A percentile compares a stretch with the other conserved stretches of the same genome.
These are phyloP conservation scores for Rhagoletis zephyria DNA, from an alignment of 1,140 invertebrate species.

Conservation along the genomic window DNA sequence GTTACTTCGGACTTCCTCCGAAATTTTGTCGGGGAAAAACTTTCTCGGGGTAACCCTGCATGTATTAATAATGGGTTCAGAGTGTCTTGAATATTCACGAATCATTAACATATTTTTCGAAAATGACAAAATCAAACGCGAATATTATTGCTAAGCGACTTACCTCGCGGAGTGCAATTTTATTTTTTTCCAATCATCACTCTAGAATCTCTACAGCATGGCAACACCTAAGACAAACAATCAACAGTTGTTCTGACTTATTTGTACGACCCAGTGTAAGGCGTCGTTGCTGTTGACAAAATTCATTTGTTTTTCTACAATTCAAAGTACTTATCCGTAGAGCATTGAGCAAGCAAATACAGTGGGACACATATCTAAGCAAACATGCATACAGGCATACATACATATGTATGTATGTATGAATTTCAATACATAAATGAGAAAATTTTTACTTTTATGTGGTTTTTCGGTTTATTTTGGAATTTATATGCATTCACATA, in stretches of 20 bases:
- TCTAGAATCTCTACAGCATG: background rate
- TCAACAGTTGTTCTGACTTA: conserved; percentile 10
- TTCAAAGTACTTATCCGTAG: conserved; percentile 23
- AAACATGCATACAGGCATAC: background rate
- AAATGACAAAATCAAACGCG: too few species aligned
- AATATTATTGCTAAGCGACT: too few species aligned
- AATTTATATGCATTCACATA: background rate
- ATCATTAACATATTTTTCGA: background rate
- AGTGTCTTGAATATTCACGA: too few species aligned
- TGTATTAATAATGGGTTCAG: too few species aligned
- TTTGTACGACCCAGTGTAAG: conserved; percentile 21
- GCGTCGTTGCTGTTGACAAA: conserved; percentile 47
- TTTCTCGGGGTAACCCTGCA: too few species aligned
- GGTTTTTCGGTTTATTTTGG: background rate
- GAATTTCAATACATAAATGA: background rate
- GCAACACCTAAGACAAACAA: background rate
- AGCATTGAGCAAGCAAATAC: background rate
- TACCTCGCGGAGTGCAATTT: too few species aligned
- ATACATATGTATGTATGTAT: background rate
- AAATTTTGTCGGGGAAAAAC: too few species aligned
- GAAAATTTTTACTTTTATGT: conserved; percentile 20
- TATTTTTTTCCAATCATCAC: too few species aligned
- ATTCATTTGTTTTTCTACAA: conserved; percentile 53
- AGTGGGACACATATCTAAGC: background rate
- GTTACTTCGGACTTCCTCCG: too few species aligned